Percentiles rank a stretch among this genome's conserved stretches.
These are phyloP conservation scores for Forbesichthys papilliferus DNA, from an alignment of 2,113 vertebrate genomes.

Conservation along the genomic window DNA sequence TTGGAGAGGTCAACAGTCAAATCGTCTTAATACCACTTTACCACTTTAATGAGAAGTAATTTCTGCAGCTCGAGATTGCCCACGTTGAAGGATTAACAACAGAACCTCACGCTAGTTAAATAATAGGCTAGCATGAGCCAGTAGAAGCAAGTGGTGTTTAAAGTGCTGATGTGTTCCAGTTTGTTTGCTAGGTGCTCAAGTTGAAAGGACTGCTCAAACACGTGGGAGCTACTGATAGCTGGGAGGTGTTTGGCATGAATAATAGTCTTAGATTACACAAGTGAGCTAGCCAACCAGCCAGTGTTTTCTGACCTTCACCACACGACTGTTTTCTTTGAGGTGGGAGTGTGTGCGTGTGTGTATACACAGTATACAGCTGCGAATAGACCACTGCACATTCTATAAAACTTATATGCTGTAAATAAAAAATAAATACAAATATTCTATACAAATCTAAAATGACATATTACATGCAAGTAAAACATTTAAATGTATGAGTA, in stretches of 20 bases:
- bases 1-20: too few relatives aligned
- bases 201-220: not conserved
- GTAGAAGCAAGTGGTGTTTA: not conserved
- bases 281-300: not conserved
- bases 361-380: too few relatives aligned
- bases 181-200: not conserved
- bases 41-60: too few relatives aligned
- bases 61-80: too few relatives aligned
- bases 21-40: too few relatives aligned
- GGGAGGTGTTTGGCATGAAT: not conserved
- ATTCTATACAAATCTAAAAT: too few relatives aligned
- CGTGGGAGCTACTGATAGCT: not conserved
- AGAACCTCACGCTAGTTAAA: not conserved
- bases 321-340: not conserved
- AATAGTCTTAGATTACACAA: constrained; percentile 1
- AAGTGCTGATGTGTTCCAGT: not conserved
- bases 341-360: not conserved
- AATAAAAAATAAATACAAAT: too few relatives aligned
- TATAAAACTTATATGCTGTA: too few relatives aligned
- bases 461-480: too few relatives aligned
- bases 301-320: constrained; percentile 11
- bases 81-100: not conserved
- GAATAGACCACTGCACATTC: too few relatives aligned
- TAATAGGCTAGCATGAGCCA: not conserved
- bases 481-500: too few relatives aligned